Evolutionary conservation across 2,113 vertebrate genomes (phyloP), one percentile per base, ranked within the genome.

Genomic region (Pontoporia blainvillei): DNA sequence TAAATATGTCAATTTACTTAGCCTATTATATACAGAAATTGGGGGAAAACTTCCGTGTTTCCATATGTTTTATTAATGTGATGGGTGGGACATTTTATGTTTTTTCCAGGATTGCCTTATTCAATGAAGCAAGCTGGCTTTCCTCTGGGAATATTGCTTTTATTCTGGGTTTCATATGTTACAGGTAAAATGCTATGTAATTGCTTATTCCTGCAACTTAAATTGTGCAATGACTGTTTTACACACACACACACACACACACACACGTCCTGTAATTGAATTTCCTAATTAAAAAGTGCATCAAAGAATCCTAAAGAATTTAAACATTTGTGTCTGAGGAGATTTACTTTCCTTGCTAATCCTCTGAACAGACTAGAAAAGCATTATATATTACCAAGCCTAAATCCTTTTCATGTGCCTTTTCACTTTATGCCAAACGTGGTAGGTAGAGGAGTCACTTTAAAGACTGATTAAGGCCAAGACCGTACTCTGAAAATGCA

Each of bases 111-210:
- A 90, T 98, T 99, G 84, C 99, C 99, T 5, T 99, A 99, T 96
- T 99, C 99, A 8, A 97, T 99, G 98, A 99, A 99, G 97, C 99
- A 99, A 98, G 99, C 99, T 89, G 99, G 99, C 34, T 99, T 99
- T 94, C 99, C 99, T 23, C 96, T 99, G 44, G 99, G 99, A 91
- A 96, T 99, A 72, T 90, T 99, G 81, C 99, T 99, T 94, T 98
- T 99, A 92, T 81, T 99, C 76, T 96, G 98, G 85, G 99, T 99
- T 97, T 99, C 98, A 2, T 99, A 98, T 83, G 98, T 99, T 94
- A 99, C 99, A 99, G 99, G 99, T 99, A 97, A 91, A 91, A 79
- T 82, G 39, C 62, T 90, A 12, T 83, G 57, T 78, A 97, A 84
- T 57, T 76, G 31, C 2, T 61, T 96, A 82, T 78, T n/a, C 11